Evolutionary conservation across 2,888 invertebrate species (phyloP), one percentile per base, ranked within the genome.

Genomic region (Cryptus armator): DNA sequence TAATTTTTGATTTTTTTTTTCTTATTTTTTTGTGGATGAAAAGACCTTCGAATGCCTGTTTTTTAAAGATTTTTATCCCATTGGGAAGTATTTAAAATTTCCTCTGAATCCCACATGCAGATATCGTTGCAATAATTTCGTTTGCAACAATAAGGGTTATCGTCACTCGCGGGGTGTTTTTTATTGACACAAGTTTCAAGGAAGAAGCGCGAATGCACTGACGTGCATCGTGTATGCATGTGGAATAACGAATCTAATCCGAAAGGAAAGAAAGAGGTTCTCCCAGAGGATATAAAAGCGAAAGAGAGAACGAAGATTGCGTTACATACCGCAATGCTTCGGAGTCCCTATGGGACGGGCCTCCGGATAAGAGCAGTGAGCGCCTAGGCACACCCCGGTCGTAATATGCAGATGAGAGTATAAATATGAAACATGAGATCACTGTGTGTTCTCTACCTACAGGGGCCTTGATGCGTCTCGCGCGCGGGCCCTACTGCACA

Each of bases 391-490:
- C 91, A 91, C 89, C 88, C 88, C 86, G 88, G 86, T 91, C 89
- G 89, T 90, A 90, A 91, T 90, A 92, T 91, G 91, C 89, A 91
- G 91, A 92, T 91, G 89, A 89, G 90, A 91, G 85, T 88, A 91
- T 91, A 91, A 92, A 92, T 92, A 90, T 90, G 91, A 91, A 91
- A 90, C 89, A 89, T 86, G 90, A 91, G 91, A 91, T 91, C 90
- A 90, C 83, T 85, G 78, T 85, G 72, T 74, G 74, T 44, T 74
- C 76, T 87, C 90, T 91, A 91, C 90, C 90, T 91, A 92, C 91
- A 87, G 80, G 44, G 59, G 75, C 51, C 85, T 56, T 78, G 72
- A 56, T 68, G 48, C 48, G 24, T 2, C 19, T 14, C 53, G 48
- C n/a, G 56, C 43, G 51, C 70, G 29, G 62, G 62, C 43, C 51